Evolutionary conservation across 2,888 invertebrate species (phyloP).

Genomic region (Trimorus sp.): DNA sequence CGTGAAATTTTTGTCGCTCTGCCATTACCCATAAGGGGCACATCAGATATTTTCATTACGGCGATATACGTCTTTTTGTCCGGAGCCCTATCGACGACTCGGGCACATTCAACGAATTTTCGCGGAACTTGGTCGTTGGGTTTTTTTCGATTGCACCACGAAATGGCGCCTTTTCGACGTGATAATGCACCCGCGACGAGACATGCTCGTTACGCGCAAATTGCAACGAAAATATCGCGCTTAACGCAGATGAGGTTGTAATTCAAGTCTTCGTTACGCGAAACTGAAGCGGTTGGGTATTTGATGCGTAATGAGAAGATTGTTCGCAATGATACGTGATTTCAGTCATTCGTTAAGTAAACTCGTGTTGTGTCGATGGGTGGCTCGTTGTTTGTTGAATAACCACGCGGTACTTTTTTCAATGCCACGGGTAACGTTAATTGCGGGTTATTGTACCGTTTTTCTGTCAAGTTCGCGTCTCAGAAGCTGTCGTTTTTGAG

Average conservation of each 20-base stretch:
- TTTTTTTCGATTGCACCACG: neutral
- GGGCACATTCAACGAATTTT: neutral
- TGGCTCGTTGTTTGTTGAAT: neutral
- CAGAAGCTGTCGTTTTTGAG: too few relatives aligned
- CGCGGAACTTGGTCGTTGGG: neutral
- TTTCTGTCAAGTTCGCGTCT: too few relatives aligned
- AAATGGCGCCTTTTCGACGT: constrained; percentile 1
- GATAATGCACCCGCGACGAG: constrained; percentile 1
- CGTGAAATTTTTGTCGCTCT: neutral
- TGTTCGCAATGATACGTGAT: constrained; percentile 11
- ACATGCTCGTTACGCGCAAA: constrained; percentile 21
- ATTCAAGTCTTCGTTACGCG: constrained; percentile 35
- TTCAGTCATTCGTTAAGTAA: neutral
- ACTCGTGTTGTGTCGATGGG: neutral
- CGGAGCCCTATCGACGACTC: neutral
- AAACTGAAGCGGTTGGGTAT: constrained; percentile 1
- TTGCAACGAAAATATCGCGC: constrained; percentile 25
- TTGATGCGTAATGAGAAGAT: neutral
- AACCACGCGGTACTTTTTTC: neutral
- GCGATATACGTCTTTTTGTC: constrained; percentile 31
- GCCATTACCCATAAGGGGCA: constrained; percentile 33
- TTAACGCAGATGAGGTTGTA: constrained; percentile 33
- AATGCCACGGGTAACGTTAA: too few relatives aligned
- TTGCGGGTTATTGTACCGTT: too few relatives aligned
- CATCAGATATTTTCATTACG: constrained; percentile 52